Evolutionary conservation across 2,113 vertebrate species (phyloP).

Genomic region (Erpornis zantholeuca): DNA sequence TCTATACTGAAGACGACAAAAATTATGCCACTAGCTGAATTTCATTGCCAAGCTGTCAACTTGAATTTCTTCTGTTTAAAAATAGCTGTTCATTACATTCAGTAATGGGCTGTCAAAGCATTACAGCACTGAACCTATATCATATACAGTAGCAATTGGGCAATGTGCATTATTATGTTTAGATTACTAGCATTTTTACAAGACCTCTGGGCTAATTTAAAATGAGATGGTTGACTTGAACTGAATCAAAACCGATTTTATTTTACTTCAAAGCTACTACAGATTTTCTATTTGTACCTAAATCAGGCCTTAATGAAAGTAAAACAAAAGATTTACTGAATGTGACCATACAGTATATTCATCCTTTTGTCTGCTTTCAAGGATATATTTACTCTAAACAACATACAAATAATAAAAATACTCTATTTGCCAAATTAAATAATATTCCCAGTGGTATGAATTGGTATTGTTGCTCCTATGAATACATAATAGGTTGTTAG

Average conservation of each 20-base stretch:
- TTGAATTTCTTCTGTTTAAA: conserved; percentile 82
- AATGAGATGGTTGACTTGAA: conserved; percentile 86
- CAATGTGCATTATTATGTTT: conserved; percentile 82
- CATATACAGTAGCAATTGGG: conserved; percentile 85
- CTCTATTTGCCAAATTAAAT: conserved; percentile 64
- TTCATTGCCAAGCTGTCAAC: conserved; percentile 81
- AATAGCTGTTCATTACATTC: conserved; percentile 84
- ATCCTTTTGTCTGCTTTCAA: conserved; percentile 28
- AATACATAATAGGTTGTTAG: conserved; percentile 64
- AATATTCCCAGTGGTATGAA: conserved; percentile 53
- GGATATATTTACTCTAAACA: conserved; percentile 47
- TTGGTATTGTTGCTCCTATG: conserved; percentile 52
- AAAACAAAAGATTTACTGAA: conserved; percentile 54
- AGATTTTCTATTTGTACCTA: conserved; percentile 49
- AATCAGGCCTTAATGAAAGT: conserved; percentile 1
- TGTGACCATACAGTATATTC: background rate
- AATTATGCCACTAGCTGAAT: conserved; percentile 83
- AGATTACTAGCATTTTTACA: conserved; percentile 82
- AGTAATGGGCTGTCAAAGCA: conserved; percentile 86
- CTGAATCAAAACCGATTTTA: conserved; percentile 71
- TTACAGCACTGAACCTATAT: conserved; percentile 79
- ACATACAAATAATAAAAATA: conserved; percentile 46
- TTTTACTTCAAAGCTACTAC: conserved; percentile 67
- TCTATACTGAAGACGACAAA: conserved; percentile 76
- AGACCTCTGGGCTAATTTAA: conserved; percentile 83